phyloP scores from a whole-genome alignment of 2,113 vertebrate genomes.

The Pterophyllum scalare region DNA sequence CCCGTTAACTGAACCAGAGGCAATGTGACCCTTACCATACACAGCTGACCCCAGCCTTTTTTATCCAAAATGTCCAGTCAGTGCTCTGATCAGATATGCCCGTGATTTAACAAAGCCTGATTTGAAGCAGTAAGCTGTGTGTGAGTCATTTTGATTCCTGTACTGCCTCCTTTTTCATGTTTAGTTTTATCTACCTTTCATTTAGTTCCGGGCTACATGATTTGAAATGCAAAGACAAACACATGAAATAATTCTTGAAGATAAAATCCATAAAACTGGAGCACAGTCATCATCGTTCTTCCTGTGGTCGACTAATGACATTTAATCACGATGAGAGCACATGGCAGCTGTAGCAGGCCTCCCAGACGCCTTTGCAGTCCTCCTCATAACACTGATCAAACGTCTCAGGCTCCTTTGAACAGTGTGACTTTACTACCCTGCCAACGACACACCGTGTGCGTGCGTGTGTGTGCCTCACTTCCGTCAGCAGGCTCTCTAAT shows the following conservation, averaged over 20 bases:
- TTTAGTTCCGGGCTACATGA: neutral
- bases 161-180: neutral
- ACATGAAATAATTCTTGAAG: slow-evolving; percentile 22
- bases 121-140: neutral
- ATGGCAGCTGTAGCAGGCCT: slow-evolving; percentile 51
- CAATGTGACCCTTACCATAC: slow-evolving; percentile 28
- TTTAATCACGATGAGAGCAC: slow-evolving; percentile 33
- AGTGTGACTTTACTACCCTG: slow-evolving; percentile 72
- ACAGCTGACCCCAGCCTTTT: neutral
- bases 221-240: slow-evolving; percentile 16
- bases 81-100: neutral
- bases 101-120: neutral
- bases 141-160: neutral
- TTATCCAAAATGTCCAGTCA: neutral
- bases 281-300: slow-evolving; percentile 27
- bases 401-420: slow-evolving; percentile 71
- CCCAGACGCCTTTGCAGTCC: slow-evolving; percentile 52
- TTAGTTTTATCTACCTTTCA: neutral
- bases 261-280: slow-evolving; percentile 43
- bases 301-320: slow-evolving; percentile 47
- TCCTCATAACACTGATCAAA: slow-evolving; percentile 74
- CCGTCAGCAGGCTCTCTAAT: slow-evolving; percentile 68
- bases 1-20: slow-evolving; percentile 35
- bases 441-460: slow-evolving; percentile 59
- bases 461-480: slow-evolving; percentile 53